Conservation (phyloP, 2,797 vertebrate genomes). For the Pseudomugil tenellus region DNA sequence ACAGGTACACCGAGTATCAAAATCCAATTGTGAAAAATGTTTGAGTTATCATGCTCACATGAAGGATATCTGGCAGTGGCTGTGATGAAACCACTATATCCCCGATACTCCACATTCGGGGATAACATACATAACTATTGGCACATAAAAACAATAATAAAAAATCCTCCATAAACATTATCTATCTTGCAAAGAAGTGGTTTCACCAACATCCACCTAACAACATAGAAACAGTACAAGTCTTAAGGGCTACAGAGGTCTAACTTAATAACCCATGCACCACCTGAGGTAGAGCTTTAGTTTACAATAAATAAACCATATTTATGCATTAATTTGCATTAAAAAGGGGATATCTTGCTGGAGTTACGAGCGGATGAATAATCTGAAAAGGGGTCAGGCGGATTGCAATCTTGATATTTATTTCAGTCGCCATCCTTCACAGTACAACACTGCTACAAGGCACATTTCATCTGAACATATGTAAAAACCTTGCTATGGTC, state of each 20-base stretch:
- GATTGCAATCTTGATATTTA: constrained; percentile 66
- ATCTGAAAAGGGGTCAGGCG: constrained; percentile 18
- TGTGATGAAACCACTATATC: no score
- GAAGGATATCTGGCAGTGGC: no score
- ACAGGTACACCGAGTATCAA: no score
- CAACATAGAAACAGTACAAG: neutral
- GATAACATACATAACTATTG: no score
- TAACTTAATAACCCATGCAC: no score
- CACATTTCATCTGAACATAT: constrained; percentile 11
- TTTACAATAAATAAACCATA: neutral
- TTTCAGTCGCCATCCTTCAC: constrained; percentile 34
- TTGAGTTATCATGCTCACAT: no score
- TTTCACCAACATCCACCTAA: neutral
- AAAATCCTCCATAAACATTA: no score
- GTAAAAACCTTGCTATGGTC: constrained; percentile 48
- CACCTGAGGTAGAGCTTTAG: neutral
- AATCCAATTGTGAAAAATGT: no score
- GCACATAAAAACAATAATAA: no score
- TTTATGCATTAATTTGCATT: neutral
- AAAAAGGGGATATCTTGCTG: neutral
- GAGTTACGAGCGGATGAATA: neutral
- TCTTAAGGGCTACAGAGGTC: neutral
- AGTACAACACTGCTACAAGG: constrained; percentile 24
- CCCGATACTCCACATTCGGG: no score
- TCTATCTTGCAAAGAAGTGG: neutral